Evolutionary conservation across 2,113 vertebrate species (phyloP).

Genomic region (Psettodes erumei): DNA sequence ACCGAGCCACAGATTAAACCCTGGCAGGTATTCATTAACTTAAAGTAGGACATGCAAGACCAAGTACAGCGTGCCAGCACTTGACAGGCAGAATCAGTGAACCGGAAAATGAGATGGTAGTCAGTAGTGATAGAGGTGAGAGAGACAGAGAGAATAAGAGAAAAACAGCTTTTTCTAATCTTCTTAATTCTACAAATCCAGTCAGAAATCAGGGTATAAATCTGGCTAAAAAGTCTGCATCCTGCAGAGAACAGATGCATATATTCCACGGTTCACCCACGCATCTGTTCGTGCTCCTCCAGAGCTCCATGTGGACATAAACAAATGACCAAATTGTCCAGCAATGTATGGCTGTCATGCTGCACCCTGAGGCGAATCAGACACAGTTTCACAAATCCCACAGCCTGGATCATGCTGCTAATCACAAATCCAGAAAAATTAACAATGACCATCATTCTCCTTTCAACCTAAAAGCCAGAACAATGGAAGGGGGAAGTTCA

Average conservation of each 20-base stretch:
- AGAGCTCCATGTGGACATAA: not conserved
- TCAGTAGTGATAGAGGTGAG: not conserved
- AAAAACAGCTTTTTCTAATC: not conserved
- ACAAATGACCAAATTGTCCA: constrained; percentile 3
- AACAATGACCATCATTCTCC: not conserved
- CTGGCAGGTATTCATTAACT: constrained; percentile 35
- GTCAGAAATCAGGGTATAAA: not conserved
- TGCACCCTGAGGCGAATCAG: not conserved
- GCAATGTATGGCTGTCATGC: not conserved
- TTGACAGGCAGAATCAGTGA: constrained; percentile 4
- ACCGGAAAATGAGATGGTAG: not conserved
- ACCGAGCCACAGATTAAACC: constrained; percentile 22
- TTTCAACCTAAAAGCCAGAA: not conserved
- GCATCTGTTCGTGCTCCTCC: not conserved
- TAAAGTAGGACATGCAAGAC: not conserved
- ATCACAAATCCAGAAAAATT: not conserved
- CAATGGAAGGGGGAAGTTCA: no score
- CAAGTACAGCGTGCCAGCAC: constrained; percentile 25
- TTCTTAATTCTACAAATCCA: not conserved
- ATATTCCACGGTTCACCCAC: not conserved
- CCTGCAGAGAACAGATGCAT: not conserved
- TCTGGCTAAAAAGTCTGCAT: not conserved
- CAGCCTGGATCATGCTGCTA: not conserved
- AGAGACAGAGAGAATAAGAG: not conserved
- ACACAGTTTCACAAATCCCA: not conserved